Percentiles rank a stretch among this genome's conserved stretches.
Conservation (phyloP, 2,888 invertebrate genomes). For the Drosophila tanythrix region DNA sequence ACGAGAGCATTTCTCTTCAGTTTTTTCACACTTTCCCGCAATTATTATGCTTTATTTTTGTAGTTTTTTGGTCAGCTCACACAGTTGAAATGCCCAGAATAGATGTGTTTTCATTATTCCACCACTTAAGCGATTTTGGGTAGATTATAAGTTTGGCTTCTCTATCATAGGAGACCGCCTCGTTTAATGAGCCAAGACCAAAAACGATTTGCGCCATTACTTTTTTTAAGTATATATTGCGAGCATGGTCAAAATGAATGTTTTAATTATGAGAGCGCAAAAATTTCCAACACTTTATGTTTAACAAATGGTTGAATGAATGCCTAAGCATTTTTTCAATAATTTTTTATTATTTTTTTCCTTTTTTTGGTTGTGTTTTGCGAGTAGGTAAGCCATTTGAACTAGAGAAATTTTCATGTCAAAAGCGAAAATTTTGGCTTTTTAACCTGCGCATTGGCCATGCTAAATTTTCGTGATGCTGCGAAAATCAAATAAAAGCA, state of each 20-base stretch:
- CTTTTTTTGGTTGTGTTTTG: background rate
- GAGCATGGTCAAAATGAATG: slow-evolving; percentile 24
- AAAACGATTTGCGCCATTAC: slow-evolving; percentile 40
- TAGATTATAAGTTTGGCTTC: slow-evolving; percentile 7
- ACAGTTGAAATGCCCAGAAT: background rate
- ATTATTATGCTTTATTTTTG: background rate
- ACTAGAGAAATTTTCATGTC: slow-evolving; percentile 61
- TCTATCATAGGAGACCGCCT: slow-evolving; percentile 30
- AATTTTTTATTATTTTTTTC: background rate
- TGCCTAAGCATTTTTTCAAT: slow-evolving; percentile 1
- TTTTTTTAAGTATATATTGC: slow-evolving; percentile 31
- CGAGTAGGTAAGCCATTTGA: slow-evolving; percentile 7
- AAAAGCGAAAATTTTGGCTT: slow-evolving; percentile 49
- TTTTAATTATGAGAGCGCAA: slow-evolving; percentile 43
- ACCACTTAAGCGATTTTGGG: background rate
- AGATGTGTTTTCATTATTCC: background rate
- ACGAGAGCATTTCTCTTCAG: background rate
- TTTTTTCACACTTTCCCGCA: background rate
- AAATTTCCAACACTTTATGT: slow-evolving; percentile 23
- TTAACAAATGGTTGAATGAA: slow-evolving; percentile 18
- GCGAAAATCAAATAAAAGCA: slow-evolving; percentile 66
- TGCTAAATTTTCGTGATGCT: slow-evolving; percentile 73
- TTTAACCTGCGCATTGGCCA: slow-evolving; percentile 58
- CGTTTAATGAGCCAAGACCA: slow-evolving; percentile 32
- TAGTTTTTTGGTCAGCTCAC: background rate